phyloP scores from a whole-genome alignment of 2,888 invertebrate genomes.

The Ramazzottius varieornatus region DNA sequence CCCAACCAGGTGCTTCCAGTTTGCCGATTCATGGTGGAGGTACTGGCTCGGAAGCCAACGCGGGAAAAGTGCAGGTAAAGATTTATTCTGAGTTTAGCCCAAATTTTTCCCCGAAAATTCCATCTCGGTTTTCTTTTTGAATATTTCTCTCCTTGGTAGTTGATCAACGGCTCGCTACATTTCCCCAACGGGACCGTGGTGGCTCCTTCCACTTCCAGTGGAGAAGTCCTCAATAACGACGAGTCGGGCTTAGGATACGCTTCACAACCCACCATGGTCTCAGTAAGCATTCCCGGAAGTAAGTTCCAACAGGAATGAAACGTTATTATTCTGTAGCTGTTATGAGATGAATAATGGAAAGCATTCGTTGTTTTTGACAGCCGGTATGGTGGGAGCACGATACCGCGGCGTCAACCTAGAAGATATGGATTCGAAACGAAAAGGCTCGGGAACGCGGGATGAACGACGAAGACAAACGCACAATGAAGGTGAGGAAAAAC shows the following conservation, averaged over 20 bases:
- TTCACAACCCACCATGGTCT: not conserved
- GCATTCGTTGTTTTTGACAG: no score
- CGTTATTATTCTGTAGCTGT: no score
- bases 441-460: not conserved
- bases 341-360: no score
- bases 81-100: no score
- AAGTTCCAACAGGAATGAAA: no score
- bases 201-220: not conserved
- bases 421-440: not conserved
- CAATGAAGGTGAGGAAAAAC: not conserved
- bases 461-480: not conserved
- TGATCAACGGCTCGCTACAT: not conserved
- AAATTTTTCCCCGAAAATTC: no score
- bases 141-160: not conserved
- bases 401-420: no score
- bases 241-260: not conserved
- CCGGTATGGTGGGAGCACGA: no score
- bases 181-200: slow-evolving; percentile 1
- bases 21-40: not conserved
- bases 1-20: not conserved
- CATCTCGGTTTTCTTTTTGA: not conserved
- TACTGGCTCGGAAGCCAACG: not conserved
- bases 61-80: slow-evolving; percentile 1
- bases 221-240: not conserved
- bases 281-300: slow-evolving; percentile 1